Percentiles rank a stretch among this genome's conserved stretches.
Evolutionary conservation across 2,888 invertebrate genomes (phyloP).

Genomic region (Drosophila cognata): DNA sequence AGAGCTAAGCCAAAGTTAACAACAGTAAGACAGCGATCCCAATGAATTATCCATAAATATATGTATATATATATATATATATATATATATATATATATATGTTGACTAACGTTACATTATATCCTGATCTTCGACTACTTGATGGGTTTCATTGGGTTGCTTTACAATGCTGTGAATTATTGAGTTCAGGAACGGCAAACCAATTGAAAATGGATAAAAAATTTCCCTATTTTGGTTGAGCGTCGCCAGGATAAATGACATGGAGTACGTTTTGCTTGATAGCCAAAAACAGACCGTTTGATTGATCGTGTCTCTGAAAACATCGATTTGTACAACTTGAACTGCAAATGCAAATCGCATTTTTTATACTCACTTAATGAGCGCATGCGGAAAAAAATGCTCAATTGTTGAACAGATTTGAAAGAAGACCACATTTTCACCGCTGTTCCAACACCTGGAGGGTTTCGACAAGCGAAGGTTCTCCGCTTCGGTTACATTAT

Average conservation of each 20-base stretch:
- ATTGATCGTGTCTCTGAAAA: slow-evolving; percentile 19
- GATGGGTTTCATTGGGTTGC: background rate
- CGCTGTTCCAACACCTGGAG: background rate
- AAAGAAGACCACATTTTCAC: background rate
- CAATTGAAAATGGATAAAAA: slow-evolving; percentile 46
- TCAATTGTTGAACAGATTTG: slow-evolving; percentile 37
- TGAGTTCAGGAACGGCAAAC: slow-evolving; percentile 11
- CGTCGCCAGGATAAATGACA: slow-evolving; percentile 24
- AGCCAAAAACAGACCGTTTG: slow-evolving; percentile 52
- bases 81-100: background rate
- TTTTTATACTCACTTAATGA: slow-evolving; percentile 48
- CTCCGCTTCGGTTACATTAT: background rate
- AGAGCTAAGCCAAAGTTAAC: background rate
- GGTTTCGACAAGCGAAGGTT: background rate
- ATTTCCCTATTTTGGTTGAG: slow-evolving; percentile 20
- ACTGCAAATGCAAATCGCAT: background rate
- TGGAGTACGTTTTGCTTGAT: slow-evolving; percentile 30
- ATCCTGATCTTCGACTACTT: slow-evolving; percentile 12
- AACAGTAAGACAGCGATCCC: background rate
- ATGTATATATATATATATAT: background rate
- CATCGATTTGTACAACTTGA: background rate
- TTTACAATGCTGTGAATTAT: slow-evolving; percentile 13
- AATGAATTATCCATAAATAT: background rate
- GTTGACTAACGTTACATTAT: no score
- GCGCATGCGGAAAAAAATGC: slow-evolving; percentile 52